Evolutionary conservation across 1,140 invertebrate genomes (phyloP).

Genomic region (Patella vulgata): DNA sequence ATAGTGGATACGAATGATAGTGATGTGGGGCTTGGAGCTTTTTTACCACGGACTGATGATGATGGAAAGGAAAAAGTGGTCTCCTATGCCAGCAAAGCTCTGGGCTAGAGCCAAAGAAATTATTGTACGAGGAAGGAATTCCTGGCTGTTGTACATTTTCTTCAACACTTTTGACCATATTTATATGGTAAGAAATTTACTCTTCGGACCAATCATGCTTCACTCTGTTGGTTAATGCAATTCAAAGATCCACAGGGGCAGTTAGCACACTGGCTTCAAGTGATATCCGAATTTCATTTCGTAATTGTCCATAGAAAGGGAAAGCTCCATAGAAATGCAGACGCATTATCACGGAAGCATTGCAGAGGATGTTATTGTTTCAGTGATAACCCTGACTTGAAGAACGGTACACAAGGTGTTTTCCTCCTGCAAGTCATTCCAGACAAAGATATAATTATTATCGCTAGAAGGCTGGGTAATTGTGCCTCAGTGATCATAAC

Average conservation of each 20-base stretch:
- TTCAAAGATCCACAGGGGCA: conserved; percentile 43
- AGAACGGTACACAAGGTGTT: no score
- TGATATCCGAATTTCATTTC: conserved; percentile 24
- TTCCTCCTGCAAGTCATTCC: no score
- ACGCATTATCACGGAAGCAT: conserved; percentile 27
- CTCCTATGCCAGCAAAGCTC: conserved; percentile 17
- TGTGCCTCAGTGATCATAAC: no score
- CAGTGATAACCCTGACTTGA: no score
- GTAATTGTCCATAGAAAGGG: conserved; percentile 23
- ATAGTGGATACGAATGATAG: conserved; percentile 46
- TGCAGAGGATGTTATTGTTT: no score
- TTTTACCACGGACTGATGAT: conserved; percentile 37
- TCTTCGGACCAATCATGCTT: conserved; percentile 36
- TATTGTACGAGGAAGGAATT: conserved; percentile 41
- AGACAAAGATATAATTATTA: no score
- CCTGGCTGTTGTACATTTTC: conserved; percentile 25
- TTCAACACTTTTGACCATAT: conserved; percentile 23
- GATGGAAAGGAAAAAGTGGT: conserved; percentile 26
- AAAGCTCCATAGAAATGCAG: conserved; percentile 25
- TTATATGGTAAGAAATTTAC: conserved; percentile 28
- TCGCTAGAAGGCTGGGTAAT: no score
- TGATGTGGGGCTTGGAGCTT: conserved; percentile 20
- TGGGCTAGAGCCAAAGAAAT: conserved; percentile 22
- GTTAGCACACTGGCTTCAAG: conserved; percentile 43
- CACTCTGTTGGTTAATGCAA: conserved; percentile 29